Evolutionary conservation across 2,888 invertebrate genomes (phyloP).

Genomic region (Drosophila fulvimacula): DNA sequence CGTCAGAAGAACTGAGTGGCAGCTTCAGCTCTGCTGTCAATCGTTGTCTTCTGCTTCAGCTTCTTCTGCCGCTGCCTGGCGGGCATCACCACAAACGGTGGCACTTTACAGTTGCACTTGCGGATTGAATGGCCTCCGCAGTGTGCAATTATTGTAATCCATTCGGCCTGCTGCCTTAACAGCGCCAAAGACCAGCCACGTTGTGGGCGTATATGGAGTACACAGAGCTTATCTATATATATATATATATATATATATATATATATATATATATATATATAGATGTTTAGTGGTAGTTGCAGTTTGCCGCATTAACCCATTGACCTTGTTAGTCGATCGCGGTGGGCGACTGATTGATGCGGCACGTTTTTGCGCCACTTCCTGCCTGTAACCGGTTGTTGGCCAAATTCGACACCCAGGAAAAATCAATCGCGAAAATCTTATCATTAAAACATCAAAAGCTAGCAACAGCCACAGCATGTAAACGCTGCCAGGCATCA

Average conservation of each 20-base stretch:
- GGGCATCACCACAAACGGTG: constrained; percentile 72
- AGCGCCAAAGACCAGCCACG: constrained; percentile 18
- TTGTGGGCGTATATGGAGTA: constrained; percentile 51
- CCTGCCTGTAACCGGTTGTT: constrained; percentile 42
- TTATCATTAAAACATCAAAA: constrained; percentile 80
- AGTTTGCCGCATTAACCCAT: constrained; percentile 68
- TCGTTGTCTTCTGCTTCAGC: constrained; percentile 46
- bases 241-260: background rate
- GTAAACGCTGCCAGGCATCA: constrained; percentile 70
- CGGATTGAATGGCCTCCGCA: constrained; percentile 68
- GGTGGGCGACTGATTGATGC: constrained; percentile 54
- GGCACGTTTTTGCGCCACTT: constrained; percentile 72
- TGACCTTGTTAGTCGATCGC: constrained; percentile 70
- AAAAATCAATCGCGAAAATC: constrained; percentile 77
- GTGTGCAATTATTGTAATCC: constrained; percentile 75
- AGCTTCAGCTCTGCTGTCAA: constrained; percentile 71
- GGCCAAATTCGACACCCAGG: constrained; percentile 66
- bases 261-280: background rate
- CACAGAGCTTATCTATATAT: background rate
- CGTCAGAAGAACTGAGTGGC: constrained; percentile 62
- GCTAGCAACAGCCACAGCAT: constrained; percentile 62
- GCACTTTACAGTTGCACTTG: constrained; percentile 83
- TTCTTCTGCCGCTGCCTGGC: background rate
- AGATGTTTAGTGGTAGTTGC: constrained; percentile 13
- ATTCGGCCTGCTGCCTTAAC: constrained; percentile 37